A percentile compares a stretch with the other conserved stretches of the same genome.
Evolutionary conservation across 1,140 invertebrate species (phyloP).

Genomic region (Ridgeia piscesae): DNA sequence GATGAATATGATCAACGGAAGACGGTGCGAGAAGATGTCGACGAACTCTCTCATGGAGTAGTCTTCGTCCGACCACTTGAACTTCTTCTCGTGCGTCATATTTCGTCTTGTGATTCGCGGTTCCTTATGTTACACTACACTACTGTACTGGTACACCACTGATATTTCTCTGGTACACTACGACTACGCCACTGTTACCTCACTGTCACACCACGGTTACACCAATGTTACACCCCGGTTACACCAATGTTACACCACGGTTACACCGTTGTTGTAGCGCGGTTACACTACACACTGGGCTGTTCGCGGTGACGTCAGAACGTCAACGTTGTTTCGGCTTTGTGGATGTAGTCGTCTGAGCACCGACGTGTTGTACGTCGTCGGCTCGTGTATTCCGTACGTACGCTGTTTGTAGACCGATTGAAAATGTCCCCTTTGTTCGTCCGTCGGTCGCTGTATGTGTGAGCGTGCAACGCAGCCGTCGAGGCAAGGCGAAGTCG

Average conservation of each 20-base stretch:
- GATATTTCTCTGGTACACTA: neutral
- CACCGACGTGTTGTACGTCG: neutral
- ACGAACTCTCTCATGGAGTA: conserved; percentile 18
- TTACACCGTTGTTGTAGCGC: too few species aligned
- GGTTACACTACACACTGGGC: too few species aligned
- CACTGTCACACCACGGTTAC: neutral
- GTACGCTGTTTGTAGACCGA: too few species aligned
- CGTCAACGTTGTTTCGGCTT: too few species aligned
- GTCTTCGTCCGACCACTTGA: conserved; percentile 9
- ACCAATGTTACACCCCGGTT: too few species aligned
- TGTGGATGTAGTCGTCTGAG: neutral
- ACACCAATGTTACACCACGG: too few species aligned
- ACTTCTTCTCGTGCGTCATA: neutral
- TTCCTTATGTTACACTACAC: neutral
- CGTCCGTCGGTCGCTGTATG: neutral
- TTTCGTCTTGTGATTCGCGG: neutral
- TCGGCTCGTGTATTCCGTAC: too few species aligned
- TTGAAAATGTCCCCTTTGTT: neutral
- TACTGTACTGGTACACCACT: neutral
- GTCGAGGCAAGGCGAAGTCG: neutral
- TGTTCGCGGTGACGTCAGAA: too few species aligned
- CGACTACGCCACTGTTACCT: neutral
- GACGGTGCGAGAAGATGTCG: neutral
- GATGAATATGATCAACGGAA: neutral
- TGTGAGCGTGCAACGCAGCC: too few species aligned